Evolutionary conservation across 2,113 vertebrate genomes (phyloP), one percentile per base, ranked within the genome.

Genomic region (Gobiocypris rarus): DNA sequence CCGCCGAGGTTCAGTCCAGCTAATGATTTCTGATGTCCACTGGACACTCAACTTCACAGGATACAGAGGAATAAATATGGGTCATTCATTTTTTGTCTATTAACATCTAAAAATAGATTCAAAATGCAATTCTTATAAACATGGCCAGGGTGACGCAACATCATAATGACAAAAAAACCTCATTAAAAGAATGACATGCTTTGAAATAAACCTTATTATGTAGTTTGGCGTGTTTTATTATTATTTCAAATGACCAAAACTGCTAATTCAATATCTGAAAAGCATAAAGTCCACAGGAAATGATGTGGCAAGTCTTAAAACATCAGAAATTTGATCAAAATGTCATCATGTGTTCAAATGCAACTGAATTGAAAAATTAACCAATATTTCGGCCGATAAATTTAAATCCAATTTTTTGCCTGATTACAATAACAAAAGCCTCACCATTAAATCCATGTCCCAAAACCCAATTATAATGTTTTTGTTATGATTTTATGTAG

Each of bases 1-100:
- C 58, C 2, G 0, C 26, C 38, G 48, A 34, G 38, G 26, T 61
- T 45, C 4, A 50, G 17, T 22, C 78, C 24, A 31, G 69, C 52
- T 81, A 56, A 76, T 50, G n/a, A 19, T 67, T 80, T 48, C 43
- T 65, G 41, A 59, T 78, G 34, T 78, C 5, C 34, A 24, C 6
- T 13, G 28, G 41, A 5, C 24, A 5, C 2, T 59, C 13, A 67
- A 48, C 17, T 9, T 54, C 7, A 54, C 24, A 9, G 24, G 22
- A 71, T 5, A 26, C 63, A 67, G 63, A 67, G 63, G 15, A 38
- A 84, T 73, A 41, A 22, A 69, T 38, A 34, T 67, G 17, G 31
- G 31, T 38, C 31, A 67, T 10, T 38, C 9, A 31, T 67, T 34
- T 28, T 65, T 9, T 0, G 3, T 50, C 13, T 14, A 15, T 15